Evolutionary conservation across 2,113 vertebrate species (phyloP), one percentile per base, ranked within the genome.

Genomic region (Thryonomys swinderianus): DNA sequence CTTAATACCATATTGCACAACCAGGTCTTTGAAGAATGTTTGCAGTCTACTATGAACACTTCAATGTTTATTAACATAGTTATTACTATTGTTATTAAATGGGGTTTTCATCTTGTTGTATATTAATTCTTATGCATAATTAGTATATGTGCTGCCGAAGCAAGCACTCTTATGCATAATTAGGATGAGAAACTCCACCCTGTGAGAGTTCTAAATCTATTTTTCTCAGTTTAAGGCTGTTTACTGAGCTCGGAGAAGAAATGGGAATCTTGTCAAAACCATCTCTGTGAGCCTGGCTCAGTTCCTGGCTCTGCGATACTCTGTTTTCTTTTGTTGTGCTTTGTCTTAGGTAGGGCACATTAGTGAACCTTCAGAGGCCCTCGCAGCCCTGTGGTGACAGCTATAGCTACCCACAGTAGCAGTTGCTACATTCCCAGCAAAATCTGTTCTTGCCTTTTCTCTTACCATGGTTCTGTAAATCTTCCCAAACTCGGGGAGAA

Each of bases 391-490:
- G 0, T 1, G 4, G 51, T 2, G 13, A 23, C 1, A 7, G 7
- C 23, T 45, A 16, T 7, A 37, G 80, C 25, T 42, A 17, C 0
- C 25, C 48, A 17, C 0, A 13, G 16, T 2, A 51, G 57, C 27
- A 42, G 25, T 18, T 34, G 30, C 74, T 34, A 7, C 48, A 8
- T 32, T 48, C 45, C 45, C 27, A 89, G 23, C 2, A 61, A 71
- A 85, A 45, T 71, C 16, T 2, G 0, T 53, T 53, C 30, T 88
- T 18, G 13, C 32, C 45, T 78, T 74, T 64, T 40, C 64, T 85
- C 76, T 94, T 95, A 57, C 81, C 81, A 79, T 90, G 87, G 78
- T 88, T 96, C 96, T 83, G 10, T 45, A 53, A 85, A 53, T 73
- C 53, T 96, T 92, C 30, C 82, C 85, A 51, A 88, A 88, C 4